Evolutionary conservation across 2,888 invertebrate genomes (phyloP).

Genomic region (Drosophila hamatofila): DNA sequence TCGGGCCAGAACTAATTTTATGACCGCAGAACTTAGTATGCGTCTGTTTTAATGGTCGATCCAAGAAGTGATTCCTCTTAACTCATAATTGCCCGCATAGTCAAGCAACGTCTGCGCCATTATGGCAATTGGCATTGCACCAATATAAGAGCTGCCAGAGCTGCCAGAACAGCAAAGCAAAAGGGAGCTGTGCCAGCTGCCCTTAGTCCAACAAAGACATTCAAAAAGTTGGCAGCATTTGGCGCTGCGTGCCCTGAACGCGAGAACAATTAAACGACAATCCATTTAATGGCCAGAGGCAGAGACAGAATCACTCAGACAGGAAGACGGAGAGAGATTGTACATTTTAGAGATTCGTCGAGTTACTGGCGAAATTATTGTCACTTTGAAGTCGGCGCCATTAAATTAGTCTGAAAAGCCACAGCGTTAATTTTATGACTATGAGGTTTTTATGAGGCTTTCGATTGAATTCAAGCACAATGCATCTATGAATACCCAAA

Average conservation of each 20-base stretch:
- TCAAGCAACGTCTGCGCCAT: slow-evolving; percentile 56
- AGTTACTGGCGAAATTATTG: slow-evolving; percentile 73
- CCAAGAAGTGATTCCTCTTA: slow-evolving; percentile 71
- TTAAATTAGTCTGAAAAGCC: slow-evolving; percentile 49
- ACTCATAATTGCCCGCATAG: slow-evolving; percentile 75
- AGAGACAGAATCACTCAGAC: slow-evolving; percentile 9
- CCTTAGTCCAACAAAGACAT: slow-evolving; percentile 50
- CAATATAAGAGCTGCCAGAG: slow-evolving; percentile 24
- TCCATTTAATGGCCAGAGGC: slow-evolving; percentile 68
- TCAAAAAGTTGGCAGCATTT: slow-evolving; percentile 61
- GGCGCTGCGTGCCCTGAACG: slow-evolving; percentile 59
- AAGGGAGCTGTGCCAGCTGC: not conserved
- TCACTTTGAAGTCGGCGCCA: slow-evolving; percentile 78
- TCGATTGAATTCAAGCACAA: slow-evolving; percentile 13
- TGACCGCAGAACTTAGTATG: slow-evolving; percentile 65
- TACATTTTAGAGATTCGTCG: slow-evolving; percentile 9
- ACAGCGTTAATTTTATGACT: slow-evolving; percentile 33
- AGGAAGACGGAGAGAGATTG: slow-evolving; percentile 2
- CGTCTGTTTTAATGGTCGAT: slow-evolving; percentile 65
- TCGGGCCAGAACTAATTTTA: slow-evolving; percentile 72
- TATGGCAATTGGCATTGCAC: slow-evolving; percentile 75
- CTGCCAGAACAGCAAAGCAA: not conserved
- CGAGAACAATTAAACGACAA: slow-evolving; percentile 77
- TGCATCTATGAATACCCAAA: slow-evolving; percentile 39
- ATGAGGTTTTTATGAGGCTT: no score